These are phyloP conservation scores for Coenonympha arcania DNA, from an alignment of 2,888 invertebrate species.

Conservation along the genomic window DNA sequence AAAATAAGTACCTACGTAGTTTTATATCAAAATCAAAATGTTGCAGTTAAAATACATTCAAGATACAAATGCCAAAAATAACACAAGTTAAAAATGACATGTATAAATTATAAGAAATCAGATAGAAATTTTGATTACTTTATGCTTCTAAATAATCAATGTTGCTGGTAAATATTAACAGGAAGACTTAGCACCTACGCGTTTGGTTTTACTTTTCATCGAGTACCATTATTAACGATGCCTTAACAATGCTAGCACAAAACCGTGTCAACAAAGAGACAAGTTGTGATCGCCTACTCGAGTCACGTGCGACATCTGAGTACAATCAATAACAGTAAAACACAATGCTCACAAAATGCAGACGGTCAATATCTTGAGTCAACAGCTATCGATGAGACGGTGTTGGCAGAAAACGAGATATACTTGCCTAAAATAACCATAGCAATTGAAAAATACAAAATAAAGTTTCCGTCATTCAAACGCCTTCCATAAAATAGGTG, in stretches of 20 bases:
- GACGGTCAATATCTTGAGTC: conserved; percentile 69
- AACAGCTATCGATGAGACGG: conserved; percentile 49
- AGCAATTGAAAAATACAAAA: no score
- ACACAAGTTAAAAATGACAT: no score
- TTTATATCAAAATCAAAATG: no score
- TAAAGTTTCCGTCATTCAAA: no score
- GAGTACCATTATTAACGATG: conserved; percentile 6
- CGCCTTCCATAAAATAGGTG: no score
- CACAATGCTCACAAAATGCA: conserved; percentile 65
- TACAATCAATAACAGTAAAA: conserved; percentile 72
- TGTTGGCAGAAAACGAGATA: conserved; percentile 45
- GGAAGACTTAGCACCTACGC: background rate
- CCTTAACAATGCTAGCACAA: conserved; percentile 25
- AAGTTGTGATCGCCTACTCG: conserved; percentile 61
- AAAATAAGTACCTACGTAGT: no score
- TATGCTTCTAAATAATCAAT: no score
- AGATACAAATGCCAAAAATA: no score
- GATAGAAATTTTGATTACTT: no score
- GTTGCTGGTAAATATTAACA: background rate
- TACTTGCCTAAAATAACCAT: conserved; percentile 19
- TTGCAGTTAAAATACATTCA: no score
- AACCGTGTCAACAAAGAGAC: conserved; percentile 47
- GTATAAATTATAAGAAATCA: no score
- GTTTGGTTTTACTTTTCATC: background rate
- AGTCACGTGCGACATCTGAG: conserved; percentile 70